Evolutionary conservation across 2,797 vertebrate species (phyloP), one percentile per base, ranked within the genome.

Genomic region (Phataginus tricuspis): DNA sequence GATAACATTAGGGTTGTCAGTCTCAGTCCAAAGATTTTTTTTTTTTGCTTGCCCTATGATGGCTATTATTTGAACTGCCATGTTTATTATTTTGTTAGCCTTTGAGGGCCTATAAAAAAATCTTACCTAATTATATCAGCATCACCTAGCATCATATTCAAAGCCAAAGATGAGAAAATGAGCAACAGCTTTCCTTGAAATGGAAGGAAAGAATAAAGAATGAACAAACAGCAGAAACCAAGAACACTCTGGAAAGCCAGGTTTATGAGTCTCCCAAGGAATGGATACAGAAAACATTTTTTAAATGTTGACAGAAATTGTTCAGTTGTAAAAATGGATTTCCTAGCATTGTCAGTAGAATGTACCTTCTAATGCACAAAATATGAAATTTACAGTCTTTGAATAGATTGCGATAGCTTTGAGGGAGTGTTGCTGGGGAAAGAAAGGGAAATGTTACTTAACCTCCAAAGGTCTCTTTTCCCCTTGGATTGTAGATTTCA

Each of bases 41-140:
- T 87, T 92, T 96, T 98, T 98, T 96, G 95, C 97, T 98, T 98
- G 98, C 98, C 98, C 98, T 98, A 90, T 97, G 97, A 95, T 98
- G 37, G 0, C 97, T 98, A 97, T 98, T 98, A 98, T 97, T 97
- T 98, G 97, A 98, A 97, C 98, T 98, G 98, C 97, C 98, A 98
- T 97, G 98, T 98, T 98, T 98, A 98, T 98, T 98, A 98, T 98
- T 98, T 98, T 97, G 96, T 98, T 98, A 98, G 97, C 97, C 98
- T 98, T 98, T 98, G 96, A 98, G 98, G 95, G 78, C 97, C 98
- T 97, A 98, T 98, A 98, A 98, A 45, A 45, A 98, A 98, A 97
- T 91, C 96, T 97, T 95, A 97, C 98, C 98, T 98, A 98, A 98
- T 98, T 98, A 98, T 97, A 98, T 91, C 97, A 97, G 97, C 98